Evolutionary conservation across 2,888 invertebrate genomes (phyloP), one percentile per base, ranked within the genome.

Genomic region (Catocala nupta): DNA sequence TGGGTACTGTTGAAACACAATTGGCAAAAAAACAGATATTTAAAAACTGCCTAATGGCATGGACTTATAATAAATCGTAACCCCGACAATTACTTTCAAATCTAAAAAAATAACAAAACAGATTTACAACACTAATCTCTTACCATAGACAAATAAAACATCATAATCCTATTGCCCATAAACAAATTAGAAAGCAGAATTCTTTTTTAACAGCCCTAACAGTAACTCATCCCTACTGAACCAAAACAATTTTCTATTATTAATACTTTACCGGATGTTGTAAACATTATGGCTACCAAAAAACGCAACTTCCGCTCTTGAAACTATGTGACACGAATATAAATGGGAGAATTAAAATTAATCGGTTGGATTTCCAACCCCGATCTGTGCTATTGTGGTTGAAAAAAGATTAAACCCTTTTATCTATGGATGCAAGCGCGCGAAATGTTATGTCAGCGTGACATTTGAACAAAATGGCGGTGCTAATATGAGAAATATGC

Each of bases 251-350:
- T 73, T 78, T 71, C 78, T 85, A 65, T 75, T 83, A 81, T 81
- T 73, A 77, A 79, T 80, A 77, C 71, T 64, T 63, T 80, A 81
- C 85, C 91, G 92, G 90, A 92, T 82, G 88, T 83, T 75, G 80
- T 87, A 87, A 88, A 79, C 81, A 83, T 87, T 78, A 90, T 85
- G 78, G 67, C 77, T 78, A 70, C 78, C 86, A 88, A 87, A 85
- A 89, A 87, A 75, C 71, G 63, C 68, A 63, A 84, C 87, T 90
- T 92, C 91, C 91, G 90, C 82, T 83, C 75, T 79, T 81, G 81
- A 83, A 86, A 85, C 80, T 83, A 75, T 88, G 88, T 91, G 92
- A 90, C 89, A 81, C 71, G 92, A 90, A 91, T 92, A 80, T 82
- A 82, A 90, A 92, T 91, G 72, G 72, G 65, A 72, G 91, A 80